phyloP scores from a whole-genome alignment of 92 coral and sea anemone species.

The Palythoa grandiflora region DNA sequence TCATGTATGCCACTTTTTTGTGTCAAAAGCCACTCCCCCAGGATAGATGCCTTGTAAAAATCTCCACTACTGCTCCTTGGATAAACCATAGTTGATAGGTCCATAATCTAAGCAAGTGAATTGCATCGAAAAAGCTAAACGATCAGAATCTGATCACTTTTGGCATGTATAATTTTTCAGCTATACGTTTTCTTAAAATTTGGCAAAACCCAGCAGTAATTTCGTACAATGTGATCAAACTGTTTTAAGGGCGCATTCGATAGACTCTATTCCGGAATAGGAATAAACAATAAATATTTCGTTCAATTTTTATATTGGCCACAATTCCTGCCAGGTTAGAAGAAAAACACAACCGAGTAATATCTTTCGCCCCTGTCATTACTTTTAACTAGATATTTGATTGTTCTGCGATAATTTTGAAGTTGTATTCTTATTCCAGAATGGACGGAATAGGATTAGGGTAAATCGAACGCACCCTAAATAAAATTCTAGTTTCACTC shows the following conservation, averaged over 20 bases:
- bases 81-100: conserved; percentile 16
- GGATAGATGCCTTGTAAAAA: conserved; percentile 7
- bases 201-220: conserved; percentile 33
- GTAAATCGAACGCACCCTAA: conserved; percentile 24
- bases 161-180: conserved; percentile 26
- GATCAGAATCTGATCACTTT: conserved; percentile 12
- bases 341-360: conserved; percentile 17
- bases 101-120: conserved; percentile 17
- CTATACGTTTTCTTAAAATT: conserved; percentile 35
- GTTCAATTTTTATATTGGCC: conserved; percentile 20
- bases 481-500: conserved; percentile 25
- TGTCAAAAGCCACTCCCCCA: not conserved
- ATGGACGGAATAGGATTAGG: conserved; percentile 13
- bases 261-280: conserved; percentile 11
- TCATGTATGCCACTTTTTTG: conserved; percentile 23
- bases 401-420: conserved; percentile 19
- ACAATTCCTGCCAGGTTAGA: conserved; percentile 19
- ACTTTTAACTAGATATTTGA: conserved; percentile 17
- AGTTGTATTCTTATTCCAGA: conserved; percentile 16
- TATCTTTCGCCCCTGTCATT: conserved; percentile 22
- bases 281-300: conserved; percentile 13
- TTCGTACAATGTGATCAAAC: conserved; percentile 28
- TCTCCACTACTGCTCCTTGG: conserved; percentile 14
- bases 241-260: conserved; percentile 6
- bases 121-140: conserved; percentile 10